Evolutionary conservation across 2,797 vertebrate genomes (phyloP).

Genomic region (Botia almorhae): DNA sequence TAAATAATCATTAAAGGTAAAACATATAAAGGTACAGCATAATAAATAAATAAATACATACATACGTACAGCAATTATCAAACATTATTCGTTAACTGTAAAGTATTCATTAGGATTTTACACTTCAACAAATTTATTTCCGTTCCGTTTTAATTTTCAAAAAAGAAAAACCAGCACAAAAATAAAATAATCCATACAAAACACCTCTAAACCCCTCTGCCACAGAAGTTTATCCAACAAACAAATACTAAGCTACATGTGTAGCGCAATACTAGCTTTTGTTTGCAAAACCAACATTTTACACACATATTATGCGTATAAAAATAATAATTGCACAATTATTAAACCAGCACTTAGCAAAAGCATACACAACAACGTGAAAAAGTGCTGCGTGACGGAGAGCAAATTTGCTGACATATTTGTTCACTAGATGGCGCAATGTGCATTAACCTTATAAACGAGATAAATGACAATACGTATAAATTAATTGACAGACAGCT

Average conservation of each 20-base stretch:
- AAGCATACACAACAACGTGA: no score
- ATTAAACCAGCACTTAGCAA: no score
- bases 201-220: neutral
- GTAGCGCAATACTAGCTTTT: no score
- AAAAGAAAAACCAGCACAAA: neutral
- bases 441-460: neutral
- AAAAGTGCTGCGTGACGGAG: neutral
- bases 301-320: no score
- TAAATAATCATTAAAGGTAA: neutral
- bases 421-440: conserved; percentile 62
- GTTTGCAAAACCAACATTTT: no score
- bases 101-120: neutral
- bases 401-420: conserved; percentile 1
- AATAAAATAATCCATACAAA: neutral
- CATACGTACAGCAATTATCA: no score
- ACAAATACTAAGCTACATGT: neutral
- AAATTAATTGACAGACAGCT: conserved; percentile 43
- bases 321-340: no score
- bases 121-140: neutral
- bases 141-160: neutral
- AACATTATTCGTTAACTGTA: neutral
- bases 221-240: neutral
- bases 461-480: conserved; percentile 15
- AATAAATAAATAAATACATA: no score
- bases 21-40: no score